A percentile compares a stretch with the other conserved stretches of the same genome.
Conservation (phyloP, 2,113 vertebrate genomes). For the Pachycephala philippinensis region DNA sequence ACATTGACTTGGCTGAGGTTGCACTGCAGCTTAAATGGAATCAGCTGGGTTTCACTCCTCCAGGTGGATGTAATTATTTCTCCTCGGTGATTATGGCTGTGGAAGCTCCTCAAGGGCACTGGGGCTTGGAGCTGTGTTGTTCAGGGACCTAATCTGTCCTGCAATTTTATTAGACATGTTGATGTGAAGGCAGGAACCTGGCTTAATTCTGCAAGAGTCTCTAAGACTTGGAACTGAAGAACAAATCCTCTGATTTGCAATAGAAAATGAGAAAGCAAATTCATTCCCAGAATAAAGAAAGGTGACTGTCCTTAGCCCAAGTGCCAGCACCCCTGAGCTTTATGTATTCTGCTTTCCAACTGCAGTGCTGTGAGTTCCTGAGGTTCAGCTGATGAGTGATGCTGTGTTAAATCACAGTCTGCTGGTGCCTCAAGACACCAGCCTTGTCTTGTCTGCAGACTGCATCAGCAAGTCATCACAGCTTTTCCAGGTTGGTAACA, state of each 20-base stretch:
- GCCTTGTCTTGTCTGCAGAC: background rate
- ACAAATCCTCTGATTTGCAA: background rate
- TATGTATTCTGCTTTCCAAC: background rate
- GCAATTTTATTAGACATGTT: background rate
- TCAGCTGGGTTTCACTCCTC: background rate
- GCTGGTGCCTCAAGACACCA: background rate
- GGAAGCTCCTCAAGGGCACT: background rate
- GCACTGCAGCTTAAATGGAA: background rate
- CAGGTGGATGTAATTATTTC: background rate
- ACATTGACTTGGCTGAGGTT: background rate
- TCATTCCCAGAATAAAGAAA: background rate
- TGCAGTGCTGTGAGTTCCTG: background rate
- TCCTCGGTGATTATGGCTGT: background rate
- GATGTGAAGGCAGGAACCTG: background rate
- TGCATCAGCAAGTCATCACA: background rate
- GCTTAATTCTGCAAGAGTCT: background rate
- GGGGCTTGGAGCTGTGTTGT: fast-evolving
- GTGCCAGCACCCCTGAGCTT: background rate
- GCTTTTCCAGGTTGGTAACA: background rate
- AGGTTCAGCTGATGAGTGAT: background rate
- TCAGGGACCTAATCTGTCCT: background rate
- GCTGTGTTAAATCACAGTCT: background rate
- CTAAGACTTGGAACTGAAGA: background rate
- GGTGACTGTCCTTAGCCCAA: background rate
- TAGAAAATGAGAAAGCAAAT: background rate